Base-by-base conservation (phyloP, 2,113 vertebrate species). In the Catharus fuscescens region DNA sequence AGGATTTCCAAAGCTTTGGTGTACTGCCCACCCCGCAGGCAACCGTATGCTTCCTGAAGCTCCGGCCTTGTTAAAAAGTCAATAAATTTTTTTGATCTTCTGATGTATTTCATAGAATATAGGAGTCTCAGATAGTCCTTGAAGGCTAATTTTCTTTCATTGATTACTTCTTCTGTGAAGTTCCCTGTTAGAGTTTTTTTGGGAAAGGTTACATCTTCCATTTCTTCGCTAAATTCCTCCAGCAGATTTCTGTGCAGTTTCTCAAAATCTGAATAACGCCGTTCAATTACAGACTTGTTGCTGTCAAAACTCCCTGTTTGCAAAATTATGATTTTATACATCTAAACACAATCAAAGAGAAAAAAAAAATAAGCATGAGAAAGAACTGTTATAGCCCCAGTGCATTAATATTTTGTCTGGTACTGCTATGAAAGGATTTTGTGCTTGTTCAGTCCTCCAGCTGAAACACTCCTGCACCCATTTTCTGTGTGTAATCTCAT, bases 221-320 rank as follows among this genome's bases (percentile, higher is more conserved):
- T 97, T 97, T 99, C 99, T 62, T 99, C 99, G 0, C 90, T 62
- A 76, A 99, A 99, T 52, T 98, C 97, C 77, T 98, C 96, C 66
- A 98, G 96, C 23, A 99, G 98, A 61, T 88, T 92, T 29, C 98
- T 98, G 91, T 99, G 99, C 59, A 99, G 96, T 77, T 50, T 96
- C 86, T 96, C 97, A 50, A 99, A 99, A 97, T 99, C 98, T 0
- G 98, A 99, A 20, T 99, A 99, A 80, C 99, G 98, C 12, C 99
- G 96, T 31, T 99, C 98, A 53, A 99, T 97, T 12, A 98, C 80
- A 26, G 98, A 98, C 15, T 97, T 98, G 80, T 93, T 96, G 83
- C 96, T 97, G 74, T 99, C 99, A 34, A 99, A 99, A 93, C 98
- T 99, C 48, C 99, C 99, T 0, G 99, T 99, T 60, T 98, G 98